phyloP scores from a whole-genome alignment of 2,113 vertebrate species.

The Cairina moschata region DNA sequence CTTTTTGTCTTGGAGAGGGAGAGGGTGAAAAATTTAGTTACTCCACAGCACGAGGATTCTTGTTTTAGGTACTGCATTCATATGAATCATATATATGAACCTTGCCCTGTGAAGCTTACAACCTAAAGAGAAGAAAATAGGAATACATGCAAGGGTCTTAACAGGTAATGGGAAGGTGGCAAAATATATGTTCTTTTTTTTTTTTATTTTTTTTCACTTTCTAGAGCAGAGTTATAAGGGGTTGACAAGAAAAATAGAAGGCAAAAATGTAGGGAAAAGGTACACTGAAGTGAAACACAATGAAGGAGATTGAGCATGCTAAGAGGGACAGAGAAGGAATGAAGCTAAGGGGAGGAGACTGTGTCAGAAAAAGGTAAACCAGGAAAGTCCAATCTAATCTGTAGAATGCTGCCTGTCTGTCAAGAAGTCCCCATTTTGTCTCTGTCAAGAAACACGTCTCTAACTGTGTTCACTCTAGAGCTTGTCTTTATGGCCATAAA shows the following conservation, averaged over 20 bases:
- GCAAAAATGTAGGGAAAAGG: not conserved
- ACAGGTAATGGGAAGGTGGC: not conserved
- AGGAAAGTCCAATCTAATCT: not conserved
- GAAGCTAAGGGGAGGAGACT: not conserved
- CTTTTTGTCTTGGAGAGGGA: not conserved
- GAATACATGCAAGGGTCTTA: not conserved
- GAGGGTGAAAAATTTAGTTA: not conserved
- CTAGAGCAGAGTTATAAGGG: not conserved
- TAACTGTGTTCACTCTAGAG: not conserved
- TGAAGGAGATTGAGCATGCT: not conserved
- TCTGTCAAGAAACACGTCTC: rapidly evolving
- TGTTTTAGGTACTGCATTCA: not conserved
- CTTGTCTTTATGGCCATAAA: not conserved
- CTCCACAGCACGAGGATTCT: not conserved
- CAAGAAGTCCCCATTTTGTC: not conserved
- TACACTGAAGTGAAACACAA: not conserved
- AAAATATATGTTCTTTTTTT: not conserved
- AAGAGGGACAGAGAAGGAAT: not conserved
- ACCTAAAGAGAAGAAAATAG: not conserved
- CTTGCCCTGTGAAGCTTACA: not conserved
- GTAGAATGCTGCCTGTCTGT: not conserved
- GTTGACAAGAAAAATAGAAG: not conserved
- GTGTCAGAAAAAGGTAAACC: not conserved
- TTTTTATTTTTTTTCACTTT: not conserved
- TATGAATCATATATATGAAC: not conserved